phyloP scores from a whole-genome alignment of 2,888 invertebrate genomes.

The Elysia crispata region DNA sequence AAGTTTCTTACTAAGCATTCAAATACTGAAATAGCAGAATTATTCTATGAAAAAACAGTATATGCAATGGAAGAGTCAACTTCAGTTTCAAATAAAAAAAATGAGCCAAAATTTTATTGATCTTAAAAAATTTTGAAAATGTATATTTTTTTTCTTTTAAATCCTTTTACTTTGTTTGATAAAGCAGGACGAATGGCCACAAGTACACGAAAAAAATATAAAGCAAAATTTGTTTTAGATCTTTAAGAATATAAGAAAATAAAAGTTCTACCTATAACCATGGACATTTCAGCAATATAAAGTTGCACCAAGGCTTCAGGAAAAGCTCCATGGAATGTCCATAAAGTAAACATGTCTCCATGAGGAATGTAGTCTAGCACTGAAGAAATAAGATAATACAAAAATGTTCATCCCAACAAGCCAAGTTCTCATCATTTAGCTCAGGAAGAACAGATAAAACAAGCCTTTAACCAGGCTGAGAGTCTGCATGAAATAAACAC shows the following conservation, averaged over 20 bases:
- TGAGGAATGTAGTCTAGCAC: slow-evolving; percentile 91
- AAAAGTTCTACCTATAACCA: slow-evolving; percentile 86
- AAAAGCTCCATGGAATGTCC: slow-evolving; percentile 85
- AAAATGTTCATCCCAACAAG: too few relatives aligned
- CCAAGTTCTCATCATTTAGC: too few relatives aligned
- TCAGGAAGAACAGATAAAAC: background rate
- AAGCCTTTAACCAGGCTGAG: too few relatives aligned
- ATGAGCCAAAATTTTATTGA: too few relatives aligned
- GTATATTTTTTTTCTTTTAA: too few relatives aligned
- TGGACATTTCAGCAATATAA: slow-evolving; percentile 91
- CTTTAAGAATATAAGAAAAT: background rate
- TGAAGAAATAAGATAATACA: slow-evolving; percentile 73
- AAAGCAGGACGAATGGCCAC: background rate
- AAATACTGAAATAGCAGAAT: too few relatives aligned
- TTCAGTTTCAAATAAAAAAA: too few relatives aligned
- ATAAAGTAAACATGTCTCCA: slow-evolving; percentile 88
- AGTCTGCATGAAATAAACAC: too few relatives aligned
- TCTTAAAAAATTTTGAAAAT: too few relatives aligned
- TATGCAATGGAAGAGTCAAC: too few relatives aligned
- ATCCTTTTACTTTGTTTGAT: background rate
- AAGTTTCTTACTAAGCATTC: too few relatives aligned
- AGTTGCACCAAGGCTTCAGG: slow-evolving; percentile 88
- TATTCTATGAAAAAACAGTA: too few relatives aligned
- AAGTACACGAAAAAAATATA: slow-evolving; percentile 13
- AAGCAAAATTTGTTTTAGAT: background rate